These are phyloP conservation scores for Metallyticus violacea DNA, from an alignment of 2,888 invertebrate genomes.

Conservation along the genomic window DNA sequence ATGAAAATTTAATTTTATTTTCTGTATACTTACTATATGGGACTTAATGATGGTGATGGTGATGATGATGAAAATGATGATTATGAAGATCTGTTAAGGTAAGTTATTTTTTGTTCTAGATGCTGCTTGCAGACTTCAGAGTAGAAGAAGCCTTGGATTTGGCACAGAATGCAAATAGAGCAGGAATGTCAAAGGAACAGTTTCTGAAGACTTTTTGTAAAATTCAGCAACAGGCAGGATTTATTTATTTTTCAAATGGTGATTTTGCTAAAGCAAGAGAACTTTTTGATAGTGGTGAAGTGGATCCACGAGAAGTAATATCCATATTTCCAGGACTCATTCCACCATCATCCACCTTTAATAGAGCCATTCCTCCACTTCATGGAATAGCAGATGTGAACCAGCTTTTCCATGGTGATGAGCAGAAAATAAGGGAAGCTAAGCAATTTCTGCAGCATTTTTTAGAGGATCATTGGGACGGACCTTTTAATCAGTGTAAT, in stretches of 20 bases:
- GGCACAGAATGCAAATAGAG: conserved; percentile 46
- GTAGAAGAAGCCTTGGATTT: conserved; percentile 52
- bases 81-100: too few species aligned
- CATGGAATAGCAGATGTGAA: conserved; percentile 50
- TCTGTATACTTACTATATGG: too few species aligned
- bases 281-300: conserved; percentile 44
- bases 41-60: too few species aligned
- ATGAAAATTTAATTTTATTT: too few species aligned
- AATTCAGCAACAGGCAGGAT: conserved; percentile 49
- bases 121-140: conserved; percentile 25
- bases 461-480: conserved; percentile 24
- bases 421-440: conserved; percentile 40
- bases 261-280: conserved; percentile 48
- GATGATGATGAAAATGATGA: too few species aligned
- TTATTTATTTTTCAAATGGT: conserved; percentile 48
- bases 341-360: conserved; percentile 45
- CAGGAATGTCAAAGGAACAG: conserved; percentile 44
- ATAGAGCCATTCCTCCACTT: conserved; percentile 47
- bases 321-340: conserved; percentile 48
- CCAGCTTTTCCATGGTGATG: conserved; percentile 44
- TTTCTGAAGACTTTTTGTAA: conserved; percentile 42
- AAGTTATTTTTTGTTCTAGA: conserved; percentile 7
- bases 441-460: conserved; percentile 45
- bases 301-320: conserved; percentile 51
- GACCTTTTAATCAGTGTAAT: neutral